Evolutionary conservation across 2,797 vertebrate genomes (phyloP).

Genomic region (Anas georgica): DNA sequence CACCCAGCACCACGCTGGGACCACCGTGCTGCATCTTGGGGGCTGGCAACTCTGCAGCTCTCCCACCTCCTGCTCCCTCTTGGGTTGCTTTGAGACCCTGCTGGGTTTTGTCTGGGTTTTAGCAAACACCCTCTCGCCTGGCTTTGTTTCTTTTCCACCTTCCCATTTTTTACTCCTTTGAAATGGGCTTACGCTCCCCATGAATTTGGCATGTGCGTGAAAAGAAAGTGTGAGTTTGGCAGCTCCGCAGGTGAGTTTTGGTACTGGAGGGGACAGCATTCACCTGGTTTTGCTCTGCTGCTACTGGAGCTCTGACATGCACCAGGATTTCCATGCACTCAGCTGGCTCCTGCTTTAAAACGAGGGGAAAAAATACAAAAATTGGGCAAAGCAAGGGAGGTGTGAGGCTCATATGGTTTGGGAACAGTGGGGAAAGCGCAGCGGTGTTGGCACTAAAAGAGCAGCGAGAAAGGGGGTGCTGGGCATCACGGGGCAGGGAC

Average conservation of each 20-base stretch:
- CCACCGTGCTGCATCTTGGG: fast-evolving
- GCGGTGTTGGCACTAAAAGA: neutral
- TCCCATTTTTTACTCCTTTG: neutral
- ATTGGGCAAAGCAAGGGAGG: neutral
- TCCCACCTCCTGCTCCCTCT: neutral
- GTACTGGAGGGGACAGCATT: neutral
- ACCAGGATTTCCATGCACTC: neutral
- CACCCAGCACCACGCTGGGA: neutral
- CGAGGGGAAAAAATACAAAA: neutral
- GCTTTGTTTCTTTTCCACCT: neutral
- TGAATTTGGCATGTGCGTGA: neutral
- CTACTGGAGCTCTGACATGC: neutral
- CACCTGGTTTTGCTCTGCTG: neutral
- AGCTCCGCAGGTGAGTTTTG: neutral
- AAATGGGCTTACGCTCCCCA: fast-evolving
- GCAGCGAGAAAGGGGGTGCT: neutral
- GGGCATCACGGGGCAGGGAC: neutral
- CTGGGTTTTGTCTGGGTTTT: constrained; percentile 2
- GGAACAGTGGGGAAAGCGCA: neutral
- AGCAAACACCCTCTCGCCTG: neutral
- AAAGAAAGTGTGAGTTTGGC: neutral
- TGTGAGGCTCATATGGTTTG: fast-evolving
- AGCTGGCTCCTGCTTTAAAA: neutral
- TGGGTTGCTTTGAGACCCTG: fast-evolving
- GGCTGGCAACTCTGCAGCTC: neutral